Percentiles rank a stretch among this genome's conserved stretches.
Conservation (phyloP, 2,113 vertebrate genomes). For the Sprattus sprattus region DNA sequence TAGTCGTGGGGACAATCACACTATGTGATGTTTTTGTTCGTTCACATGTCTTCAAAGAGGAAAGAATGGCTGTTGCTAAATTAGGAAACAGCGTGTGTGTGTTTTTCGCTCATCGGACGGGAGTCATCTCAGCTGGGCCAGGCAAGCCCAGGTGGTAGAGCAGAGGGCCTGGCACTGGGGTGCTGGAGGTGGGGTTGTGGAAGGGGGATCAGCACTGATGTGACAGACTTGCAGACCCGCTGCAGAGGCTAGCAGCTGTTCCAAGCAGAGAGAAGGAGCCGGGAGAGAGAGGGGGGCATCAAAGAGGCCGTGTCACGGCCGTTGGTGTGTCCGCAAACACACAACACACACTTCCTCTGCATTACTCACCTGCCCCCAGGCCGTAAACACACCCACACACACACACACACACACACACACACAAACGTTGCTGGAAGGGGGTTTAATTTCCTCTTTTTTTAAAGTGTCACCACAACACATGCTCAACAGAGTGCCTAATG, state of each 20-base stretch:
- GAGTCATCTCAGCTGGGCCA: constrained; percentile 37
- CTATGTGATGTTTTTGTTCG: background rate
- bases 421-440: background rate
- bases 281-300: background rate
- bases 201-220: background rate
- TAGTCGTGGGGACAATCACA: background rate
- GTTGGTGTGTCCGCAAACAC: constrained; percentile 32
- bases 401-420: constrained; percentile 26
- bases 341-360: constrained; percentile 19
- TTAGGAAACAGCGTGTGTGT: background rate
- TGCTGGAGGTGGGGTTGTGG: background rate
- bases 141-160: constrained; percentile 36
- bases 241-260: background rate
- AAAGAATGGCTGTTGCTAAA: background rate
- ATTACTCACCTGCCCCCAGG: constrained; percentile 34
- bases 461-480: background rate
- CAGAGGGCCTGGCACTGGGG: constrained; percentile 11
- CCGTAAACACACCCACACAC: constrained; percentile 28
- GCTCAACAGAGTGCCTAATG: background rate
- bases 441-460: background rate
- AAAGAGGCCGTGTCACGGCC: constrained; percentile 9
- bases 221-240: background rate
- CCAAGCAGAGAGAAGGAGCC: background rate
- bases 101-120: background rate
- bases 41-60: constrained; percentile 1